phyloP scores from a whole-genome alignment of 2,888 invertebrate species.

The Empis stercorea region DNA sequence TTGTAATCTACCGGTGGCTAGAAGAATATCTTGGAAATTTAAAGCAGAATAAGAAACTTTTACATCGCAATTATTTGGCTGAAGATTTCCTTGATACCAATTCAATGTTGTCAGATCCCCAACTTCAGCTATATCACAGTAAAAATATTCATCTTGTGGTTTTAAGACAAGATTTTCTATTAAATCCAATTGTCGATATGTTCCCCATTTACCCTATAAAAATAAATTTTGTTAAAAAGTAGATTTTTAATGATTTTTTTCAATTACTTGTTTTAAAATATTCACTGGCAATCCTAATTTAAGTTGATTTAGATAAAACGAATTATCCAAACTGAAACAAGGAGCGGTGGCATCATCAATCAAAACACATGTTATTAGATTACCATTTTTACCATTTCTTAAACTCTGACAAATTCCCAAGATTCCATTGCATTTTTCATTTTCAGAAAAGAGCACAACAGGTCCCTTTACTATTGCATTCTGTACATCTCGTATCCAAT shows the following conservation, averaged over 20 bases:
- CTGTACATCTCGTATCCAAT: conserved; percentile 19
- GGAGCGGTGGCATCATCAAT: conserved; percentile 49
- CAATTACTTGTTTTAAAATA: conserved; percentile 43
- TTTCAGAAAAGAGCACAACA: conserved; percentile 49
- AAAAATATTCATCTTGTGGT: conserved; percentile 41
- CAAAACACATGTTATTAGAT: conserved; percentile 44
- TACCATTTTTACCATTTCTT: conserved; percentile 60
- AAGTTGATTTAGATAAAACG: conserved; percentile 52
- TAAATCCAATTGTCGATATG: conserved; percentile 62
- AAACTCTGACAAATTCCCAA: conserved; percentile 76
- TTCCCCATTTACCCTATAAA: conserved; percentile 42
- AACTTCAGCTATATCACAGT: conserved; percentile 54
- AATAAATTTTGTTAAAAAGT: neutral
- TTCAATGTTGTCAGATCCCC: conserved; percentile 71
- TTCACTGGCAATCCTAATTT: conserved; percentile 64
- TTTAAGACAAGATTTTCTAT: neutral
- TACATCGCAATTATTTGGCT: conserved; percentile 39
- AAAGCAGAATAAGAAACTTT: conserved; percentile 51
- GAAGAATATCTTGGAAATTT: conserved; percentile 88
- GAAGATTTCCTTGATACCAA: conserved; percentile 57
- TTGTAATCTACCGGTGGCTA: conserved; percentile 74
- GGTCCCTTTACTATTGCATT: conserved; percentile 9
- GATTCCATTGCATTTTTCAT: conserved; percentile 57
- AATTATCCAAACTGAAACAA: conserved; percentile 45
- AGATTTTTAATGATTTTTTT: too few species aligned